Base-by-base conservation (phyloP, 2,888 invertebrate genomes). In the Sminthurinus aureus region DNA sequence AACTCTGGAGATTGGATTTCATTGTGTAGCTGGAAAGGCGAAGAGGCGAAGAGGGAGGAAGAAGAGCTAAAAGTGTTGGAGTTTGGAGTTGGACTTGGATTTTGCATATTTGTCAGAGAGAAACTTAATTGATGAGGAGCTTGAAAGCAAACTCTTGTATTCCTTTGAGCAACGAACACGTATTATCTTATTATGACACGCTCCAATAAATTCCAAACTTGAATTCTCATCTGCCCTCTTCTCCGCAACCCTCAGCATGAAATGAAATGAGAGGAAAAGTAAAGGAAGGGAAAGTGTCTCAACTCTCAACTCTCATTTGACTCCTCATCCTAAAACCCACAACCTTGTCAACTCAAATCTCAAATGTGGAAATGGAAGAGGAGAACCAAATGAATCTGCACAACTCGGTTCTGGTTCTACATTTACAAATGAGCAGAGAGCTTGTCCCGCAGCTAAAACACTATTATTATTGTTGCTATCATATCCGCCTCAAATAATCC, bases 61-160 rank as follows among this genome's bases (percentile, higher is more conserved):
- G 12, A 26, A 20, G 58, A 75, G 81, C 66, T 75, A 24, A 76
- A 76, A 82, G 66, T 82, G 69, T 64, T 76, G 69, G 20, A 76
- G 80, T n/a, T n/a, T n/a, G 38, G 6, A 38, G 38, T 38, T 38
- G 38, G 6, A 38, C 38, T 38, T 38, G 38, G 1, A 76, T 75
- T 84, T 82, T 84, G 79, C 79, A 79, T 82, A 84, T 84, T 84
- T 84, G 79, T 84, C 82, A 74, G 79, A 76, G 79, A 76, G 20
- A 73, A 80, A 75, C 73, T 85, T 85, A 85, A 85, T 85, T 85
- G 84, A 85, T 85, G 81, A 76, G 69, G 81, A 81, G 11, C 20
- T 67, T 67, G 85, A 85, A 79, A 85, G 85, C 83, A 85, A 85
- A 84, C 79, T 67, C 85, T 58, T 85, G 85, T 85, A 81, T 84